These are phyloP conservation scores for Coturnix japonica DNA, from an alignment of 2,113 vertebrate genomes.

Conservation along the genomic window DNA sequence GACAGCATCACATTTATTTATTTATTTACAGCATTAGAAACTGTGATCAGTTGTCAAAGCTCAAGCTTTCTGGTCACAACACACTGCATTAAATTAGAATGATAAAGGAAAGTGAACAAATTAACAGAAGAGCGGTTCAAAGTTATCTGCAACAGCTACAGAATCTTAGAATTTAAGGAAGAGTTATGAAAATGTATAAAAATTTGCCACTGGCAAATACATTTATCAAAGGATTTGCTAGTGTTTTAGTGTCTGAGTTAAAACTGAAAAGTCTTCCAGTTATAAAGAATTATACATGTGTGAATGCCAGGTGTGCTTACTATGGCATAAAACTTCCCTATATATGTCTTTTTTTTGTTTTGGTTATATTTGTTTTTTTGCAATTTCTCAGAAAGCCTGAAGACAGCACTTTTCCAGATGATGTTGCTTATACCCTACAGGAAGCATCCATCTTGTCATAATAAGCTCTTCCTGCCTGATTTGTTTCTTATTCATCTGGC, in stretches of 20 bases:
- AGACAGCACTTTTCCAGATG: conserved; percentile 13
- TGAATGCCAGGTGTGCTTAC: conserved; percentile 15
- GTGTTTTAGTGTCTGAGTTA: not conserved
- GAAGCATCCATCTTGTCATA: conserved; percentile 1
- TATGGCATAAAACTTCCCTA: not conserved
- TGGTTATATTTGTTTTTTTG: not conserved
- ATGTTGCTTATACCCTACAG: not conserved
- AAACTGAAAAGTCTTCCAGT: conserved; percentile 11
- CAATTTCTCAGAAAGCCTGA: not conserved
- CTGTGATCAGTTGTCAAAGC: not conserved
- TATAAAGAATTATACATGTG: not conserved
- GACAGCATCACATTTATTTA: not conserved
- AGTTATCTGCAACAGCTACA: not conserved
- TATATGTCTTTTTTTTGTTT: not conserved
- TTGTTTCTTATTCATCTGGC: conserved; percentile 33
- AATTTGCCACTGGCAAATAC: not conserved
- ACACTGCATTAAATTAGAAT: not conserved
- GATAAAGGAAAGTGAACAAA: fast-evolving
- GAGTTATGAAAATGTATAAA: conserved; percentile 29
- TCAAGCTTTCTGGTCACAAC: not conserved
- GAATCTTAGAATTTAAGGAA: not conserved
- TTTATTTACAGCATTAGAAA: not conserved
- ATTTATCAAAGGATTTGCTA: not conserved
- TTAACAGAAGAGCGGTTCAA: not conserved
- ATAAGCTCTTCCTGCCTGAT: conserved; percentile 19